Evolutionary conservation across 1,140 invertebrate species (phyloP).

Genomic region (Brachionus koreanus): DNA sequence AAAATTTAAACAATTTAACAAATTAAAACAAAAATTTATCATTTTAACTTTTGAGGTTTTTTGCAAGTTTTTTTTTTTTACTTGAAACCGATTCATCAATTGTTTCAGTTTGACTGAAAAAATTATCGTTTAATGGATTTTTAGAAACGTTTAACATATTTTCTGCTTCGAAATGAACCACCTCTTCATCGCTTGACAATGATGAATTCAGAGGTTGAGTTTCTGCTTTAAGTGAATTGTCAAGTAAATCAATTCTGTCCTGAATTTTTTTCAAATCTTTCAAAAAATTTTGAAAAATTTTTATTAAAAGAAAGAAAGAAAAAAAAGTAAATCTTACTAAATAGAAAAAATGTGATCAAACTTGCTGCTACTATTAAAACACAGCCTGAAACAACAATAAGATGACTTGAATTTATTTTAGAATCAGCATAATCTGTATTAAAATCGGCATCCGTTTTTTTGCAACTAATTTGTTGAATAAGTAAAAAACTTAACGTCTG

Average conservation of each 20-base stretch:
- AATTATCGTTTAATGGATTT: no score
- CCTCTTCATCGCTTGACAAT: background rate
- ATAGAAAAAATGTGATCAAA: background rate
- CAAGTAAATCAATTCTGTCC: background rate
- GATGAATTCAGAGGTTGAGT: background rate
- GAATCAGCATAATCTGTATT: background rate
- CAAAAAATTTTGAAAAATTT: background rate
- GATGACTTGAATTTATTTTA: background rate
- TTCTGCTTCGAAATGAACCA: background rate
- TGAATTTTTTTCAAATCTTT: slow-evolving; percentile 12
- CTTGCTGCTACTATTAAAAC: slow-evolving; percentile 14
- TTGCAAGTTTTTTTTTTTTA: no score
- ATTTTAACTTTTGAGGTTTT: no score
- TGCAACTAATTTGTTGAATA: background rate
- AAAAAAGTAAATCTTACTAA: background rate
- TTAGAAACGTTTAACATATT: background rate
- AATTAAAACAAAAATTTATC: no score
- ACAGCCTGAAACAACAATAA: background rate
- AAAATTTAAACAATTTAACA: no score
- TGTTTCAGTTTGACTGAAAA: no score
- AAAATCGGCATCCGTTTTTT: background rate
- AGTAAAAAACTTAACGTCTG: background rate
- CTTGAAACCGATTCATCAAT: no score
- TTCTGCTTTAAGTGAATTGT: background rate
- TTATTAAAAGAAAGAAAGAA: no score